Conservation (phyloP, 2,888 invertebrate species). For the Strigamia transsilvanica region DNA sequence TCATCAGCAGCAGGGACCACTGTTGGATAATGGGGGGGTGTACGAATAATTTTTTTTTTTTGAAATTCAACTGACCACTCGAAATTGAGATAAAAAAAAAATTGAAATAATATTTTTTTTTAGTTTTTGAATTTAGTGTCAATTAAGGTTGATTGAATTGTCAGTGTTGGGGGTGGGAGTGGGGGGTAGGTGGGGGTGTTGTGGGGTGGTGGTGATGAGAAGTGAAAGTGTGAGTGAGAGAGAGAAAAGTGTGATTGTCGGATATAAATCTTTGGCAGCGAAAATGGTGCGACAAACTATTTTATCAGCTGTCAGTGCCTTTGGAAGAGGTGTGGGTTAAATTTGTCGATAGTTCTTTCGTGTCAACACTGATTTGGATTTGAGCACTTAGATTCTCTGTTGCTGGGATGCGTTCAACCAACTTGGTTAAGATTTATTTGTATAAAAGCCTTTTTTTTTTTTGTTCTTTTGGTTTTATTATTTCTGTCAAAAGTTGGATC, state of each 20-base stretch:
- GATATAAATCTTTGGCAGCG: constrained; percentile 44
- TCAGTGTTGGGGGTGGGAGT: background rate
- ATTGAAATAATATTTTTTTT: background rate
- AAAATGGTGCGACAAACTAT: constrained; percentile 47
- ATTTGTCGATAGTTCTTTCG: constrained; percentile 49
- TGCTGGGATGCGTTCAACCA: background rate
- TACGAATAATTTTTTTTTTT: background rate
- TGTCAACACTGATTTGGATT: constrained; percentile 49
- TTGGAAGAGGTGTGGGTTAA: constrained; percentile 45
- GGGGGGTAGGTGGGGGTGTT: background rate
- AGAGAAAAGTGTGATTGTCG: constrained; percentile 44
- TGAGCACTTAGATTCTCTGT: constrained; percentile 40
- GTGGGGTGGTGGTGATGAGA: background rate
- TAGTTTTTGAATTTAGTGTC: background rate
- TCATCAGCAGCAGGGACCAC: constrained; percentile 44
- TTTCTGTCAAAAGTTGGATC: background rate
- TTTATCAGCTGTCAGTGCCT: constrained; percentile 45
- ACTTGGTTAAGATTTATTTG: constrained; percentile 34
- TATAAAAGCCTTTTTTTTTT: background rate
- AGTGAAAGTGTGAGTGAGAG: background rate
- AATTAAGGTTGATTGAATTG: constrained; percentile 39
- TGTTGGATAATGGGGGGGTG: constrained; percentile 16
- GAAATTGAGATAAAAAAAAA: background rate
- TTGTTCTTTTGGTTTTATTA: background rate
- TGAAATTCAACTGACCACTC: constrained; percentile 22